Base-by-base conservation (phyloP, 2,888 invertebrate species). In the Cephalotes varians region DNA sequence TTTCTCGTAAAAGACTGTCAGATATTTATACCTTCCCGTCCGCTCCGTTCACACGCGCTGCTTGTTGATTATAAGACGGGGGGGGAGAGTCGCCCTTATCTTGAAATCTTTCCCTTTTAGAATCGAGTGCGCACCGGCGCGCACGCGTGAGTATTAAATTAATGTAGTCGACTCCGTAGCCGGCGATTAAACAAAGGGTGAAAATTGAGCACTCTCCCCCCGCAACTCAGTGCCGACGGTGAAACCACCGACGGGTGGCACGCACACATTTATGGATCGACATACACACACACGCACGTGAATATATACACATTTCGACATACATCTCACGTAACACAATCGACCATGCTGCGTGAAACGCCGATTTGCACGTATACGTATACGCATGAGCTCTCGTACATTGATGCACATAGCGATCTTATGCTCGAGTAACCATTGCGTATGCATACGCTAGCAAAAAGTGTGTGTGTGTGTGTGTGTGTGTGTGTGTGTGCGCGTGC, bases 181-280 rank as follows among this genome's bases (percentile, higher is more conserved):
- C 91, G 88, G 90, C 92, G 93, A 93, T 94, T 93, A 93, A 94
- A 94, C 93, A 94, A 94, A 94, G 94, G 94, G 94, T 92, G 93
- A 93, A 94, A 93, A 93, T 93, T 92, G 93, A 93, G 93, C 90
- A 92, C 89, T 86, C 83, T 72, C 58, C 82, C 62, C 56, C 74
- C 67, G 54, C 74, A 54, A 85, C 84, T 69, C 77, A 34, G 71
- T 44, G 44, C 77, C 77, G 71, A 79, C 56, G 71, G 47, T 79
- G 71, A 69, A 77, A 49, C 40, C 18, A 28, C 44, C 62, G n/a
- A 62, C 80, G 69, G 62, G 60, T 84, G 69, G 69, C 69, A 44
- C 69, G 12, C 56, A 69, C 69, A 56, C 56, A n/a, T 31, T 3
- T 12, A 6, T 2, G 37, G 37, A 37, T 44, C 51, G 64, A 15